These are phyloP conservation scores for Pseudanteris insignis DNA, from an alignment of 2,888 invertebrate genomes.

Conservation along the genomic window DNA sequence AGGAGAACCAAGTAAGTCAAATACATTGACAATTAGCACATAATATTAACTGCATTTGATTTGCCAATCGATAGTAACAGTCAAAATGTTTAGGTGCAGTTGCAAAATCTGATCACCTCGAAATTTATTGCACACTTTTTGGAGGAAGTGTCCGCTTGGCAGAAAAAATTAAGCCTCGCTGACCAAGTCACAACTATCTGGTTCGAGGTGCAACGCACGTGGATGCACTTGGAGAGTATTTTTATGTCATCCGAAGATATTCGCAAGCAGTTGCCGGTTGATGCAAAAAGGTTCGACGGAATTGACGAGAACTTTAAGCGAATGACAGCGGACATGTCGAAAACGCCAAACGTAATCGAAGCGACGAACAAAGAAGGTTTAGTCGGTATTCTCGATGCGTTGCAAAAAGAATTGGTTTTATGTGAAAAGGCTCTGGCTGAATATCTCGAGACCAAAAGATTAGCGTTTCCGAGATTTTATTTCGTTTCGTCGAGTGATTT, in stretches of 20 bases:
- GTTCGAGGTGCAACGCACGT: conserved; percentile 97
- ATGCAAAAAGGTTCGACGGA: conserved; percentile 89
- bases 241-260: conserved; percentile 99
- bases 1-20: conserved; percentile 82
- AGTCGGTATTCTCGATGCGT: conserved; percentile 78
- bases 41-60: not conserved
- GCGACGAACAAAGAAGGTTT: conserved; percentile 89
- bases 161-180: conserved; percentile 88
- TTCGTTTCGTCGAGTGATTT: conserved; percentile 97
- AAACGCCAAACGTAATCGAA: conserved; percentile 87
- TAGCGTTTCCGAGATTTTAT: conserved; percentile 96
- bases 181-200: conserved; percentile 92
- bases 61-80: too few species aligned
- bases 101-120: conserved; percentile 95
- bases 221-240: conserved; percentile 97
- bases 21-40: not conserved
- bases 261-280: conserved; percentile 90
- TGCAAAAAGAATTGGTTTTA: conserved; percentile 86
- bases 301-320: conserved; percentile 90
- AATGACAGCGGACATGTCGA: conserved; percentile 79
- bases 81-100: conserved; percentile 80
- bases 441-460: conserved; percentile 94
- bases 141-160: conserved; percentile 94
- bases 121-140: conserved; percentile 96
- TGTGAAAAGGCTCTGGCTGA: conserved; percentile 97